phyloP scores from a whole-genome alignment of 2,113 vertebrate genomes.

The Peucedramus taeniatus region DNA sequence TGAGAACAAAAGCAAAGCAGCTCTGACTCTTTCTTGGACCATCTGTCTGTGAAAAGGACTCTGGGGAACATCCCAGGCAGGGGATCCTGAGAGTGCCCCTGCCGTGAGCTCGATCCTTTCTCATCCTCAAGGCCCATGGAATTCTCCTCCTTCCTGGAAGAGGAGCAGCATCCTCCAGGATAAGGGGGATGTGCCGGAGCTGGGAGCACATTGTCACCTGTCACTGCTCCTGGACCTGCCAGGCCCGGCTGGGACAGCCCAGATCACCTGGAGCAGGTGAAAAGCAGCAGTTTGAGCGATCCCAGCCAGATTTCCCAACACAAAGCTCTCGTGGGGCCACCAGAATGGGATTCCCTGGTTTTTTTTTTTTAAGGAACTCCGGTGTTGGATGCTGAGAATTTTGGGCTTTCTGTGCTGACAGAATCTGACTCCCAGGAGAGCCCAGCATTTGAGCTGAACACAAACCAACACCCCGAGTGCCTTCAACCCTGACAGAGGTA shows the following conservation, averaged over 20 bases:
- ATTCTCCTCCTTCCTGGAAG: not conserved
- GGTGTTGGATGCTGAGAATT: not conserved
- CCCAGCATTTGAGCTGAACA: not conserved
- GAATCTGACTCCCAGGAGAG: too few species aligned
- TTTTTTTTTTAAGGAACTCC: not conserved
- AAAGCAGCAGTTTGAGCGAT: not conserved
- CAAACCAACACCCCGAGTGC: not conserved
- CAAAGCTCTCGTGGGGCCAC: not conserved
- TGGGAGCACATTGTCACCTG: too few species aligned
- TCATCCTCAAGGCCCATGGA: not conserved
- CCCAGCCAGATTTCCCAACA: not conserved
- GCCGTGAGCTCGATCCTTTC: not conserved
- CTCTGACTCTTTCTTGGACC: too few species aligned
- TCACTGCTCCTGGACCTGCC: fast-evolving
- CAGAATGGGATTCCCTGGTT: fast-evolving
- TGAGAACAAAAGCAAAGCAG: too few species aligned
- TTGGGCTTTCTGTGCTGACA: not conserved
- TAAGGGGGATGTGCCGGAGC: fast-evolving
- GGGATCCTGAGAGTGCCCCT: too few species aligned
- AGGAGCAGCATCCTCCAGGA: not conserved
- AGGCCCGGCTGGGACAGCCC: too few species aligned
- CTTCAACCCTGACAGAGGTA: too few species aligned
- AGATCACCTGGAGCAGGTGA: not conserved
- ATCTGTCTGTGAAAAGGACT: too few species aligned
- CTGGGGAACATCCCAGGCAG: too few species aligned